Percentiles rank a stretch among this genome's conserved stretches.
Evolutionary conservation across 1,140 invertebrate species (phyloP).

Genomic region (Marisa cornuarietis): DNA sequence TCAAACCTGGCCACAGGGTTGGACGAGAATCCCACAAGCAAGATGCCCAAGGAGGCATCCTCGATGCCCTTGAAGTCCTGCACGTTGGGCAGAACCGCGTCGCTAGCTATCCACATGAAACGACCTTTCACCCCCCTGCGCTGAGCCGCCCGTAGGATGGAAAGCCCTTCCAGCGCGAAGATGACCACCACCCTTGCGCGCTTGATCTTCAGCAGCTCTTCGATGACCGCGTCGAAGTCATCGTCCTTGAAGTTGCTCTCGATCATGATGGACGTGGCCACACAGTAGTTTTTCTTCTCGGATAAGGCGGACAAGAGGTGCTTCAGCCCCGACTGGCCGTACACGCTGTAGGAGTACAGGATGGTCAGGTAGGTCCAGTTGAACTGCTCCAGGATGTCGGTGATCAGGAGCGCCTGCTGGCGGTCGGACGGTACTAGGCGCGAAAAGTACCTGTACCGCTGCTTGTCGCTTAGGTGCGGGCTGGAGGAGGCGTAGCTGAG

Average conservation of each 20-base stretch:
- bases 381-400: slow-evolving; percentile 32
- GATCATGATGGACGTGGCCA: slow-evolving; percentile 73
- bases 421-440: slow-evolving; percentile 59
- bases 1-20: slow-evolving; percentile 36
- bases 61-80: slow-evolving; percentile 75
- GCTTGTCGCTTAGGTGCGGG: slow-evolving; percentile 32
- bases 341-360: slow-evolving; percentile 53
- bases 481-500: slow-evolving; percentile 37
- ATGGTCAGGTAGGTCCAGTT: slow-evolving; percentile 38
- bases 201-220: slow-evolving; percentile 7
- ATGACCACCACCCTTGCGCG: slow-evolving; percentile 72
- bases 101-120: slow-evolving; percentile 78
- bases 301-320: slow-evolving; percentile 15
- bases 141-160: slow-evolving; percentile 64
- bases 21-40: slow-evolving; percentile 74
- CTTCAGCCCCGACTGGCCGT: slow-evolving; percentile 65
- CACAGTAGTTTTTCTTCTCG: slow-evolving; percentile 62
- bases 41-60: slow-evolving; percentile 76
- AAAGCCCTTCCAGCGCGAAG: slow-evolving; percentile 74
- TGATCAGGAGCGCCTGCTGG: slow-evolving; percentile 56
- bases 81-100: slow-evolving; percentile 79
- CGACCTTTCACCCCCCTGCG: slow-evolving; percentile 50
- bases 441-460: slow-evolving; percentile 35
- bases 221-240: slow-evolving; percentile 27
- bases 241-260: slow-evolving; percentile 60